Base-by-base conservation (phyloP, 2,797 vertebrate species). In the Thalassophryne amazonica region DNA sequence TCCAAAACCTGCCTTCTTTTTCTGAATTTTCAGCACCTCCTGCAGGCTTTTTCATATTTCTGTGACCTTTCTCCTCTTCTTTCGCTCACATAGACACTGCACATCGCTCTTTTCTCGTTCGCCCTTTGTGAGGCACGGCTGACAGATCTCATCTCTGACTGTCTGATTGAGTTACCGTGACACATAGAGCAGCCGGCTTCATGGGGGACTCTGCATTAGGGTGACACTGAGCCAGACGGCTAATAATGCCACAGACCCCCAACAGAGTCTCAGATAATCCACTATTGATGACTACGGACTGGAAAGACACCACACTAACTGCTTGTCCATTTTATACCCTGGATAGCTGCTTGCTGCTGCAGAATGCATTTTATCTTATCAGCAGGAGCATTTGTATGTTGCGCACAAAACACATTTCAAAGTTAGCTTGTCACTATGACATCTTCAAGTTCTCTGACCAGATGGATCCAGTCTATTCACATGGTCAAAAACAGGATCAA, bases 161-260 rank as follows among this genome's bases (percentile, higher is more conserved):
- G 62, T 50, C 50, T 61, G 72, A 80, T 78, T 79, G 62, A 70
- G 72, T 83, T 80, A 84, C 80, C 27, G 62, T 11, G 9, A 40
- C 1, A 24, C 39, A 47, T 55, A 51, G 35, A 18, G 30, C 13
- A 14, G 4, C 62, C 13, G 39, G 60, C 76, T 71, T 69, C 56
- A 73, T 58, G 34, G 64, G 69, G 47, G 56, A 57, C 45, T 42
- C 47, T 17, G 52, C 39, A 68, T 64, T 33, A 49, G 40, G 32
- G 54, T 62, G 68, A 74, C 68, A 68, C 52, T 4, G 63, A 76
- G 58, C 69, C 40, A 21, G 66, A 29, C 48, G 12, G 78, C 56
- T 64, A 69, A 73, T 70, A 58, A 74, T 73, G 73, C 62, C 46
- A 55, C 7, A 31, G 45, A 60, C 60, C 66, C 53, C 68, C 64